phyloP scores from a whole-genome alignment of 2,797 vertebrate species.

The Labeo calbasu region DNA sequence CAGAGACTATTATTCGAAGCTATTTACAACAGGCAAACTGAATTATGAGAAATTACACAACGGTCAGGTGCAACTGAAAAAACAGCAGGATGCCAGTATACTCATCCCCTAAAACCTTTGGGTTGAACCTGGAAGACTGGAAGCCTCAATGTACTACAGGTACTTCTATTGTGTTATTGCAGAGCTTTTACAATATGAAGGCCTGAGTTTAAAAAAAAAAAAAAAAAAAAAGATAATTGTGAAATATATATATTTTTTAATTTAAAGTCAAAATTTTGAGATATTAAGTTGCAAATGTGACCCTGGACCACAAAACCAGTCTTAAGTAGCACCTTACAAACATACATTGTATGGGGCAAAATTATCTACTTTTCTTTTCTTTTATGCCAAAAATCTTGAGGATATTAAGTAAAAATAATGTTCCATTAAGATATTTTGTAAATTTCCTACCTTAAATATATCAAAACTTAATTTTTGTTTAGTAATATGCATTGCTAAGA shows the following conservation, averaged over 20 bases:
- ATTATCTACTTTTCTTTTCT: no score
- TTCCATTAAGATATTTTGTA: no score
- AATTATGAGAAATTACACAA: constrained; percentile 13
- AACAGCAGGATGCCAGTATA: neutral
- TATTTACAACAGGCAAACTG: constrained; percentile 2
- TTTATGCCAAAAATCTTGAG: no score
- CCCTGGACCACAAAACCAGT: no score
- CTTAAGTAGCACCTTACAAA: no score
- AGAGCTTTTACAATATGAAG: neutral
- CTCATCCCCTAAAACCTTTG: neutral
- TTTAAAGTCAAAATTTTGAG: neutral
- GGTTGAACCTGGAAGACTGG: neutral
- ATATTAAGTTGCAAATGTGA: neutral
- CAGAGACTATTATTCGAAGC: neutral
- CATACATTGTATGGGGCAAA: no score
- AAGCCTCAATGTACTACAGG: neutral
- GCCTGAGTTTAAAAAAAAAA: no score
- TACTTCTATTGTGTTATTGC: neutral
- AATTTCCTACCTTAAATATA: no score
- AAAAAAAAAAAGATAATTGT: neutral
- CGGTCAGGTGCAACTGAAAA: neutral
- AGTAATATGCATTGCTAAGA: no score
- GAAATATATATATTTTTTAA: neutral
- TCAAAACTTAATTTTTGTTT: no score
- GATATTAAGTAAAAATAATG: no score